Base-by-base conservation (phyloP, 2,797 vertebrate species). In the Leptoclinus maculatus region DNA sequence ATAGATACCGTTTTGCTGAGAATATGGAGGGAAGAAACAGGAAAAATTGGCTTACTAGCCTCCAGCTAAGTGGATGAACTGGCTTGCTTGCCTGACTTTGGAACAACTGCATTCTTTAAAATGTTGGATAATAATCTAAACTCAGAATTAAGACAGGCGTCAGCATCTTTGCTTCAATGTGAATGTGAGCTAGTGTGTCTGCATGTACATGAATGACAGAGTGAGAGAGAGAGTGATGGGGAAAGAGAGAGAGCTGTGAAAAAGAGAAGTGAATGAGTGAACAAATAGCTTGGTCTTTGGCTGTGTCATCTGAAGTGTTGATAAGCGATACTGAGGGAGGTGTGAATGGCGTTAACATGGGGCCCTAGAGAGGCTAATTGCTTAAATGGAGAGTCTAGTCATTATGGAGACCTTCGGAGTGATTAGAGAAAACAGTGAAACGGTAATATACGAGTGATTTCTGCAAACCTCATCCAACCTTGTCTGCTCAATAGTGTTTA, bases 311-410 rank as follows among this genome's bases (percentile, higher is more conserved):
- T 67, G 36, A 85, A 83, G 88, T 88, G 88, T 90, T 92, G 87
- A 89, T 91, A 84, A 86, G 87, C 80, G 86, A 87, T 80, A 87
- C 75, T 70, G 84, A 82, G 63, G 86, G 81, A 87, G 67, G 81
- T 88, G 84, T 87, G 87, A 89, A 85, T 66, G 85, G 87, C 84
- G 88, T 80, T 88, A 91, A 84, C 87, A 85, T 79, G 83, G 79
- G 79, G 85, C 86, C 78, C 81, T 32, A 14, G 80, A 87, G 86
- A 89, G 83, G 85, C 80, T 91, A 87, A 91, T 75, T 76, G 74
- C 83, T 91, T 88, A 86, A 90, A 89, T 81, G 70, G 80, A 88
- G 76, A 81, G 82, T 81, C 19, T 68, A 71, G 41, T 87, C 79
- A 88, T 89, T 79, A 88, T 27, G 57, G 70, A 82, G 81, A 88